These are phyloP conservation scores for Rhagonycha lutea DNA, from an alignment of 2,888 invertebrate genomes.

Conservation along the genomic window DNA sequence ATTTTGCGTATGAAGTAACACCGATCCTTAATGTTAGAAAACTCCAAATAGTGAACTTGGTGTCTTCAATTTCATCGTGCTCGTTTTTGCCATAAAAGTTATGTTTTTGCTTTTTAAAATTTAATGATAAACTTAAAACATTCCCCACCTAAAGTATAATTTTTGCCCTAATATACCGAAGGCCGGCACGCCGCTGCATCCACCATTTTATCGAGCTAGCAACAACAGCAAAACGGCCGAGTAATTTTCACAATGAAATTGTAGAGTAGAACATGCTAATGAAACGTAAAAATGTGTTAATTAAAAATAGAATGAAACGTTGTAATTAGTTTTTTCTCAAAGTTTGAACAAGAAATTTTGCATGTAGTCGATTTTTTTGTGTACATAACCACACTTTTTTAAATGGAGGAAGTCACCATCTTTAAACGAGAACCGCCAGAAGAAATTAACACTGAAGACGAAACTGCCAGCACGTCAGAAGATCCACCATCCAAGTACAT, in stretches of 20 bases:
- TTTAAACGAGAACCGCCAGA: not conserved
- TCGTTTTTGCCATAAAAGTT: too few species aligned
- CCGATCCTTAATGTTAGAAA: too few species aligned
- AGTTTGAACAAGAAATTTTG: not conserved
- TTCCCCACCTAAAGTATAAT: too few species aligned
- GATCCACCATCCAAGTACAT: not conserved
- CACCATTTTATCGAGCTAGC: not conserved
- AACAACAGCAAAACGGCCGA: not conserved
- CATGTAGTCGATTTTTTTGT: not conserved
- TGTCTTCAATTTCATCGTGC: too few species aligned
- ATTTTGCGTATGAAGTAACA: too few species aligned
- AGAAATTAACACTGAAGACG: not conserved
- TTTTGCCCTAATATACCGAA: too few species aligned
- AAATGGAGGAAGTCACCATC: not conserved
- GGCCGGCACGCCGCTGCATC: not conserved
- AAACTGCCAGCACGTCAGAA: not conserved
- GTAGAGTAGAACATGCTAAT: too few species aligned
- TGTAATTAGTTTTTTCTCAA: not conserved
- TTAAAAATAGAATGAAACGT: not conserved
- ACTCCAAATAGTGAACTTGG: too few species aligned
- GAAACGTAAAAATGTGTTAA: not conserved
- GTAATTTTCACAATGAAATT: too few species aligned
- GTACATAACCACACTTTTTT: not conserved
- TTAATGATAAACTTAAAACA: too few species aligned
- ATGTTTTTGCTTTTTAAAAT: too few species aligned